Evolutionary conservation across 2,113 vertebrate species (phyloP).

Genomic region (Notarius lentiginosus): DNA sequence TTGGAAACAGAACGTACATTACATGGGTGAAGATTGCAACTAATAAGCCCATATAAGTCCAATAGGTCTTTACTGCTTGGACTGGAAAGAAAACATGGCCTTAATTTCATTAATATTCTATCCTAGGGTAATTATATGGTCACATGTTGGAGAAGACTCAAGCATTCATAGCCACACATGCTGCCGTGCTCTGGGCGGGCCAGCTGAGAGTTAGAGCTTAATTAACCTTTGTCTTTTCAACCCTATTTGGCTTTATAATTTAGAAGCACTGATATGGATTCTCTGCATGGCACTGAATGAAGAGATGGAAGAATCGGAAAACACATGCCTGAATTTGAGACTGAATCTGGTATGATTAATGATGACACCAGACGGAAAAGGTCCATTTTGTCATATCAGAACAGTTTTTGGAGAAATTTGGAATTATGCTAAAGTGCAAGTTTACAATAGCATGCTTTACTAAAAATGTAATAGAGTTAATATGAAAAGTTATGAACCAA

Average conservation of each 20-base stretch:
- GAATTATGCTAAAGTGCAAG: neutral
- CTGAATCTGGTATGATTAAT: neutral
- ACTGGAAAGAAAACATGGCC: slow-evolving; percentile 54
- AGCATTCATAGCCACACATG: slow-evolving; percentile 57
- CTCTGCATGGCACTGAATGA: slow-evolving; percentile 8
- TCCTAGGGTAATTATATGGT: slow-evolving; percentile 48
- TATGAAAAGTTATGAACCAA: neutral
- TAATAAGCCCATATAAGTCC: neutral
- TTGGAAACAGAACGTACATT: neutral
- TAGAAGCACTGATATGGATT: slow-evolving; percentile 38
- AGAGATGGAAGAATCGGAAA: slow-evolving; percentile 18
- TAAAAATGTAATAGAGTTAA: neutral
- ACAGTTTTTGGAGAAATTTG: neutral
- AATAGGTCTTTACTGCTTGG: neutral
- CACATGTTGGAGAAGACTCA: slow-evolving; percentile 47
- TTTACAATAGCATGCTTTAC: neutral
- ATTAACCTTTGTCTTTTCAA: slow-evolving; percentile 72
- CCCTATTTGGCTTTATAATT: slow-evolving; percentile 64
- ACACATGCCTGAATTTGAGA: slow-evolving; percentile 19
- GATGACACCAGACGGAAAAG: neutral
- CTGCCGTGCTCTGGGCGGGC: slow-evolving; percentile 51
- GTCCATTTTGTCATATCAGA: neutral
- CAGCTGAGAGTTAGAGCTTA: slow-evolving; percentile 54
- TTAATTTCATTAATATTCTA: slow-evolving; percentile 68
- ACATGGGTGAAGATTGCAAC: neutral